phyloP scores from a whole-genome alignment of 2,113 vertebrate species.

The Helogale parvula region DNA sequence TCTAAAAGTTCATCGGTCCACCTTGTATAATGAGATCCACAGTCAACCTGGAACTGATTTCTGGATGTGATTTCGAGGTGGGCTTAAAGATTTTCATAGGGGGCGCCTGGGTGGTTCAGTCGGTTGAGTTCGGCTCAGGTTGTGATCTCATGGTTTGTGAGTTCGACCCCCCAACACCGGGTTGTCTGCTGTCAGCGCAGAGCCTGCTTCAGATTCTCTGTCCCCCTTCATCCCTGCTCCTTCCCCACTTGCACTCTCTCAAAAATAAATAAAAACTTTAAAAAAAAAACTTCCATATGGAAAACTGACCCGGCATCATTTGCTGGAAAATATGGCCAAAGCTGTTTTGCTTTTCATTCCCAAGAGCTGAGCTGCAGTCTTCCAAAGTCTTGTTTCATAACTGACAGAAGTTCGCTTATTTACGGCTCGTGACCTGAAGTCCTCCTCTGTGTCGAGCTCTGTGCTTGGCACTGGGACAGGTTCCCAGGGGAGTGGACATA shows the following conservation, averaged over 20 bases:
- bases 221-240: too few species aligned
- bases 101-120: too few species aligned
- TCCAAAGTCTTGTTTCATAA: background rate
- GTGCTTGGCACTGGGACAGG: background rate
- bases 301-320: background rate
- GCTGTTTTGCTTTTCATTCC: background rate
- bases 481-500: background rate
- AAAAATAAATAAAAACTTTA: too few species aligned
- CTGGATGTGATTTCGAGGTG: background rate
- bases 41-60: background rate
- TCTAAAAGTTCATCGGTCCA: background rate
- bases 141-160: too few species aligned
- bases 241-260: too few species aligned
- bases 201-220: too few species aligned
- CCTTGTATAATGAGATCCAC: background rate
- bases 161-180: too few species aligned
- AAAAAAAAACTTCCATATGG: too few species aligned
- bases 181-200: too few species aligned
- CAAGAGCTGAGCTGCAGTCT: background rate
- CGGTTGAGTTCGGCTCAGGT: too few species aligned
- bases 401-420: background rate
- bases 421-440: background rate
- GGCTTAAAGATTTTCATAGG: background rate
- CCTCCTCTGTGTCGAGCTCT: background rate
- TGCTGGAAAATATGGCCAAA: background rate